Evolutionary conservation across 1,140 invertebrate genomes (phyloP).

Genomic region (Aphelinus atriplicis): DNA sequence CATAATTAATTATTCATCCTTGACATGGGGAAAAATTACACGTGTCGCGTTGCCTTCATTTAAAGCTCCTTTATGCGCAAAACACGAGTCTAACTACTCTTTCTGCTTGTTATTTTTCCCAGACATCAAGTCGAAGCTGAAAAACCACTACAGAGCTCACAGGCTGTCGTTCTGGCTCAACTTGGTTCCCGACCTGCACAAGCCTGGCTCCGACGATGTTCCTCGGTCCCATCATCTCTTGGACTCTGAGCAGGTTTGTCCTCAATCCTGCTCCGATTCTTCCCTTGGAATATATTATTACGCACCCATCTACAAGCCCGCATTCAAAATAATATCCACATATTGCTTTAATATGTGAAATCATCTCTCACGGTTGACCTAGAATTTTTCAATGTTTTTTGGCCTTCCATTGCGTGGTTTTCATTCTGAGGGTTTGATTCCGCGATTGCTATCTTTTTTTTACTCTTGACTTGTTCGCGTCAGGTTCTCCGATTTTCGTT

Average conservation of each 20-base stretch:
- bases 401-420: too few species aligned
- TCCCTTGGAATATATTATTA: not conserved
- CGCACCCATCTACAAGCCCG: not conserved
- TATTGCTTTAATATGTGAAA: too few species aligned
- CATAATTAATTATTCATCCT: too few species aligned
- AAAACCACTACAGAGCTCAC: slow-evolving; percentile 93
- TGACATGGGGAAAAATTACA: not conserved
- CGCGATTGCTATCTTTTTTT: too few species aligned
- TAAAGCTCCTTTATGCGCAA: slow-evolving; percentile 5
- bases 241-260: slow-evolving; percentile 73
- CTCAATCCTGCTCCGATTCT: too few species aligned
- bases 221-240: slow-evolving; percentile 87
- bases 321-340: too few species aligned
- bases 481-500: too few species aligned
- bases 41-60: slow-evolving; percentile 6
- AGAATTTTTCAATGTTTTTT: not conserved
- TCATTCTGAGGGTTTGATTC: too few species aligned
- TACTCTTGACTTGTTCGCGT: too few species aligned
- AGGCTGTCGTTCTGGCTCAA: slow-evolving; percentile 97
- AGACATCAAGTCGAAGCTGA: slow-evolving; percentile 88
- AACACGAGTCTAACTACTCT: not conserved
- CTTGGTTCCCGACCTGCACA: slow-evolving; percentile 94
- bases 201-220: slow-evolving; percentile 85
- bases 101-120: slow-evolving; percentile 46
- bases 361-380: not conserved